Base-by-base conservation (phyloP, 2,888 invertebrate species). In the Octonoba sinensis region DNA sequence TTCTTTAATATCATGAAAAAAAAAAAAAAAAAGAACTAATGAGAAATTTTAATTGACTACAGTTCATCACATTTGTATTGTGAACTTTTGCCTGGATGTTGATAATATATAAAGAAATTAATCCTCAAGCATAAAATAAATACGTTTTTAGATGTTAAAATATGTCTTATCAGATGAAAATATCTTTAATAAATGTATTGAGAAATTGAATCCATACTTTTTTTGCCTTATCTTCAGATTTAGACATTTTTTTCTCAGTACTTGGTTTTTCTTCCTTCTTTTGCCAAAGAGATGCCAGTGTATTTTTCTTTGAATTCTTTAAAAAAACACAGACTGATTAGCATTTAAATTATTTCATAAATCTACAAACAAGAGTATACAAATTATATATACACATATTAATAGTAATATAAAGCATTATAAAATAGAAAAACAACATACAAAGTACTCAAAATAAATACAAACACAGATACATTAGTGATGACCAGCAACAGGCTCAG, bases 201-300 rank as follows among this genome's bases (percentile, higher is more conserved):
- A 36, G 11, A 36, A 36, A 36, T 36, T 36, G 27, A 3, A 36
- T 36, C 8, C 36, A 44, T 46, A 62, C 62, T 18, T 44, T 18
- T 62, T 62, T 78, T 20, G 49, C 36, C 65, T 78, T 78, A 15
- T 20, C 49, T 24, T 71, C 77, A 20, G 59, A 8, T 66, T 78
- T 78, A 12, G 60, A 59, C 57, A 44, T 60, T 59, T 36, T 59
- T 47, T 79, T 72, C 11, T n/a, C 18, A 36, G 18, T 49, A 16
- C 67, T 75, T 18, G 56, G n/a, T 27, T 70, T 71, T 44, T 71
- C 60, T 24, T 79, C 78, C 51, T 51, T 67, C 27, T 72, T 79
- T 20, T 79, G 78, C 78, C 78, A 79, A 54, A 79, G 49, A 4
- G 78, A 79, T 51, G 59, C 65, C 8, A 79, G 51, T 24, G 72